These are phyloP conservation scores for Odontocolon sp. DNA, from an alignment of 2,888 invertebrate species.

Conservation along the genomic window DNA sequence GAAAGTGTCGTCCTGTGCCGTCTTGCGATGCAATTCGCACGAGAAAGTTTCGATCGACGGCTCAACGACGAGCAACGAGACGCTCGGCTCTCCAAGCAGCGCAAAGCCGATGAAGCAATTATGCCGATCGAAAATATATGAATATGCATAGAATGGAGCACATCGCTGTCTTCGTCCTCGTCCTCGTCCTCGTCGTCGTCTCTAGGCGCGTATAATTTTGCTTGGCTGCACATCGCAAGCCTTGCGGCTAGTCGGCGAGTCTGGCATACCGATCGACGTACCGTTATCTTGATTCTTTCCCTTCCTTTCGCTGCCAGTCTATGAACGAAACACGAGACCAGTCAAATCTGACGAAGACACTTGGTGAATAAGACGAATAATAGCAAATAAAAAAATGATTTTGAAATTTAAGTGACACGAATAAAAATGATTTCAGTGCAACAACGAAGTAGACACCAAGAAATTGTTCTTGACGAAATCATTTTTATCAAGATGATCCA, in stretches of 20 bases:
- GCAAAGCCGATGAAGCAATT: constrained; percentile 39
- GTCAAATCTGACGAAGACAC: background rate
- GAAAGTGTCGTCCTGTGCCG: constrained; percentile 7
- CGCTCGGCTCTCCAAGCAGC: background rate
- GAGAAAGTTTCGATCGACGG: constrained; percentile 33
- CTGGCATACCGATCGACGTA: constrained; percentile 56
- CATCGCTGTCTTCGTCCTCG: constrained; percentile 24
- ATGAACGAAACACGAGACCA: background rate
- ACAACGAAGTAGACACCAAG: too few species aligned
- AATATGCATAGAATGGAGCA: constrained; percentile 33
- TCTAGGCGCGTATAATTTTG: constrained; percentile 10
- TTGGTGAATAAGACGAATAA: too few species aligned
- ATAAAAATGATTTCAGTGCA: too few species aligned
- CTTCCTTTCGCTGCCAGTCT: background rate
- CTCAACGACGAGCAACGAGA: background rate
- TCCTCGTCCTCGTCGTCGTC: constrained; percentile 17
- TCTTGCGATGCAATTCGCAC: constrained; percentile 6
- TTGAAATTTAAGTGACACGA: too few species aligned
- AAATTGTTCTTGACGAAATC: too few species aligned
- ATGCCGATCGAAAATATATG: constrained; percentile 36
- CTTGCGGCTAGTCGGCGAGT: constrained; percentile 22
- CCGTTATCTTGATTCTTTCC: constrained; percentile 46
- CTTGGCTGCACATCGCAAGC: constrained; percentile 45
- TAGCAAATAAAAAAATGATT: too few species aligned
- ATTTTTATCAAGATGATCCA: too few species aligned